These are phyloP conservation scores for Dasypolia templi DNA, from an alignment of 2,888 invertebrate genomes.

Conservation along the genomic window DNA sequence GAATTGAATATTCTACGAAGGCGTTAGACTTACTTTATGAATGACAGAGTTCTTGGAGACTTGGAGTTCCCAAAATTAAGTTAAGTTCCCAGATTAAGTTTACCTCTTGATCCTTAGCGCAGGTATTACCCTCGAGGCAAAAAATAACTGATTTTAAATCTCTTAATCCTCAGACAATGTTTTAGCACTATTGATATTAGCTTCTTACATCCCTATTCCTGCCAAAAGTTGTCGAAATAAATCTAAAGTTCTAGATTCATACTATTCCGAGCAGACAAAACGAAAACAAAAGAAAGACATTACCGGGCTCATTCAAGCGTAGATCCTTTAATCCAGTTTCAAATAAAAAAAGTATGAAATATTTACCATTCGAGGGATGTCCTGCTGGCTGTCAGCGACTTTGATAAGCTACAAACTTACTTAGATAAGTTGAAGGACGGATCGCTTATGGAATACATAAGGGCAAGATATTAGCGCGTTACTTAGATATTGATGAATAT, in stretches of 20 bases:
- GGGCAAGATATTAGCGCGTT: slow-evolving; percentile 14
- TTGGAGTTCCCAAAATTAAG: background rate
- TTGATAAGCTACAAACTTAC: slow-evolving; percentile 61
- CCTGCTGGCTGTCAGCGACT: slow-evolving; percentile 56
- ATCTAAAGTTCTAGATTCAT: background rate
- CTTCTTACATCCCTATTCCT: background rate
- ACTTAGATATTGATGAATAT: slow-evolving; percentile 42
- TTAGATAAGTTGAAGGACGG: slow-evolving; percentile 66
- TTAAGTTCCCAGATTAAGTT: no score
- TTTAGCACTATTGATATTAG: background rate
- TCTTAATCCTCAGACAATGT: background rate
- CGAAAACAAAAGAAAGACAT: slow-evolving; percentile 46
- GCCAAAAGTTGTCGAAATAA: background rate
- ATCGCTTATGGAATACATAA: slow-evolving; percentile 57
- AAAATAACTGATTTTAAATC: background rate
- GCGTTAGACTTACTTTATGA: background rate
- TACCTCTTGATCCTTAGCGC: background rate
- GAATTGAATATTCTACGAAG: background rate
- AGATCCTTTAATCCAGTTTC: slow-evolving; percentile 41
- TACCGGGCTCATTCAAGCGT: slow-evolving; percentile 25
- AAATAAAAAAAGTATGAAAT: slow-evolving; percentile 51
- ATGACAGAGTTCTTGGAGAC: background rate
- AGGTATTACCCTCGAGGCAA: no score
- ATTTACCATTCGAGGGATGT: slow-evolving; percentile 63
- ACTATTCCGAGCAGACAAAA: slow-evolving; percentile 3